Percentiles rank a stretch among this genome's conserved stretches.
Evolutionary conservation across 2,797 vertebrate species (phyloP).

Genomic region (Sebastes iracundus): DNA sequence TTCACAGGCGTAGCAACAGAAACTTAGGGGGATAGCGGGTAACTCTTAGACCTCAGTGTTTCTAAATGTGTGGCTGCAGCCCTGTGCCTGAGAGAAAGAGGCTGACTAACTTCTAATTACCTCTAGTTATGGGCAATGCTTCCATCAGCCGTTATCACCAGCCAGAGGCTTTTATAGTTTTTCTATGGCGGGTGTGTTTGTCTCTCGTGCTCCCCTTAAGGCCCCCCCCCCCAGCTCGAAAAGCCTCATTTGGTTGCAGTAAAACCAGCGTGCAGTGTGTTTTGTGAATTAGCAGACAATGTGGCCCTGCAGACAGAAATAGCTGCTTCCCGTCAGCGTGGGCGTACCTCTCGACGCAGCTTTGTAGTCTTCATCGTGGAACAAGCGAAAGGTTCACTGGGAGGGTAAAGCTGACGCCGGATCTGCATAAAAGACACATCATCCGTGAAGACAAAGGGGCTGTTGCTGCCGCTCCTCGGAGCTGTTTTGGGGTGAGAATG

Average conservation of each 20-base stretch:
- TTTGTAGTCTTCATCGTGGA: slow-evolving; percentile 26
- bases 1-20: neutral
- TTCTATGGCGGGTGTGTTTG: slow-evolving; percentile 10
- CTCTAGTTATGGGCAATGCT: neutral
- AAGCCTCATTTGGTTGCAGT: slow-evolving; percentile 33
- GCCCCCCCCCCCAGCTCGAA: neutral
- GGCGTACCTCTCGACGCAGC: slow-evolving; percentile 8
- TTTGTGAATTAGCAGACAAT: slow-evolving; percentile 45
- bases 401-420: slow-evolving; percentile 43
- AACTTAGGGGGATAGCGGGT: neutral
- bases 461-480: neutral
- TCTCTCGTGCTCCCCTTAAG: neutral
- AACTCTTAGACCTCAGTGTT: neutral
- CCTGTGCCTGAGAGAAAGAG: neutral
- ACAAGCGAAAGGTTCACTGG: slow-evolving; percentile 39
- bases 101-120: slow-evolving; percentile 25
- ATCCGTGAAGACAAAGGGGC: slow-evolving; percentile 28
- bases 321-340: slow-evolving; percentile 29
- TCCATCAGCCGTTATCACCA: slow-evolving; percentile 13
- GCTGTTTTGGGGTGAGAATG: slow-evolving; percentile 24
- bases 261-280: slow-evolving; percentile 13
- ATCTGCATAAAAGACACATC: slow-evolving; percentile 35
- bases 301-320: slow-evolving; percentile 47
- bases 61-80: neutral
- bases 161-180: slow-evolving; percentile 10